Base-by-base conservation (phyloP, 2,113 vertebrate species). In the Clarias macrocephalus region DNA sequence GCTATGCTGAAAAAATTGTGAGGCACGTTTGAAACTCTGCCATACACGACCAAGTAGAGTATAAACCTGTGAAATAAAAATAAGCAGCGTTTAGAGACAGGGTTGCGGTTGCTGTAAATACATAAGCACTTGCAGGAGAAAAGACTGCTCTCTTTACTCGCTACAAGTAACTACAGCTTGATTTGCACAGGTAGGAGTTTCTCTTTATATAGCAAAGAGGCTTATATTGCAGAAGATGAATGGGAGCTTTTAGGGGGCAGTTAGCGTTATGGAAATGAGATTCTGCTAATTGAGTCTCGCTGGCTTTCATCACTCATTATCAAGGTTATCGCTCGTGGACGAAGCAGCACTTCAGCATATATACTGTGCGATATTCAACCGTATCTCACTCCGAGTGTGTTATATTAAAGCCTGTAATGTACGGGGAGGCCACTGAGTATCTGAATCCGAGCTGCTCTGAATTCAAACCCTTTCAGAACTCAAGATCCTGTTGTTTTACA, bases 181-280 rank as follows among this genome's bases (percentile, higher is more conserved):
- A 72, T 73, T 73, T 57, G 18, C 68, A 62, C 33, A 48, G 13
- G 57, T 75, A 76, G 56, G 33, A 62, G 21, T 48, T 85, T 75
- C 19, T 13, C 54, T n/a, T 56, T 19, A 84, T 7, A 28, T 5
- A 66, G 13, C 15, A 42, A 73, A 42, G 12, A 62, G 21, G 7
- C 57, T 73, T 25, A 5, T 23, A 37, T 62, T 18, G 21, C 70
- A 3, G 3, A 75, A 76, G 83, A 85, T 85, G 70, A 75, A 85
- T 85, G 83, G 33, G 62, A 30, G 23, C 68, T 75, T 25, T 84
- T 59, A 42, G 70, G 18, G 68, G 56, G 57, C 83, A 76, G 68
- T 85, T 85, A 84, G 21, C 21, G 37, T 72, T 76, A 75, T 85
- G 70, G 56, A 85, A 85, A 85, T 48, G 83, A 85, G 63, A 16